Evolutionary conservation across 1,140 invertebrate species (phyloP), one percentile per base, ranked within the genome.

Genomic region (Plodia interpunctella): DNA sequence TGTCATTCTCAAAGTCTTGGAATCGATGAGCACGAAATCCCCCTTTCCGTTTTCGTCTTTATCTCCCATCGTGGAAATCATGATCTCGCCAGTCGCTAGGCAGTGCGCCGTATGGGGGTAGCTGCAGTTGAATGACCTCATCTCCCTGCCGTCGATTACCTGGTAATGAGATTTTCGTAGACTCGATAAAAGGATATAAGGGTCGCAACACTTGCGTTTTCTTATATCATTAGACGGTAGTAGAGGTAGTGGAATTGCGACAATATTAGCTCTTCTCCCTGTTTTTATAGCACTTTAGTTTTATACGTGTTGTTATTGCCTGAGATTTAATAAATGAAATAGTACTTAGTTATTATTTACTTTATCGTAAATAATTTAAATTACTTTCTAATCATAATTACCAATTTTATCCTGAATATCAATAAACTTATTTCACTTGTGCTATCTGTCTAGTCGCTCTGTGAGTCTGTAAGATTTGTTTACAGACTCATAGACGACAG

Each of bases 91-190:
- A 62, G 91, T 94, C 10, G 96, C 94, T 35, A 98, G 90, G 84
- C 98, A 99, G 85, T 99, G 98, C 5, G 95, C 91, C 0, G 98
- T 99, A 74, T 99, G 98, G 0, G 97, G 97, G 38, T 95, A 94
- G 9, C 94, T 92, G 19, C 97, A 92, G 74, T 96, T 94, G 30
- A 93, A 87, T 60, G 92, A 91, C 72, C 94, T 93, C 74, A 99
- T 91, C 66, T 97, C 94, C 20, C 91, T 88, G 8, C 93, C 92
- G 72, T 94, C 93, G 59, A 96, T 92, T 49, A 94, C 91, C 93
- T 94, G 75, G 68, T 84, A 82, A 87, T 72, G 72, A 78, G 70
- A 78, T 78, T 77, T 80, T 73, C 65, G 62, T 50, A 53, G 66
- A 63, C 61, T 66, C 57, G 60, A 55, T 62, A 57, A 70, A 72